A percentile compares a stretch with the other conserved stretches of the same genome.
These are phyloP conservation scores for Euzetes globulus DNA, from an alignment of 2,888 invertebrate species.

Conservation along the genomic window DNA sequence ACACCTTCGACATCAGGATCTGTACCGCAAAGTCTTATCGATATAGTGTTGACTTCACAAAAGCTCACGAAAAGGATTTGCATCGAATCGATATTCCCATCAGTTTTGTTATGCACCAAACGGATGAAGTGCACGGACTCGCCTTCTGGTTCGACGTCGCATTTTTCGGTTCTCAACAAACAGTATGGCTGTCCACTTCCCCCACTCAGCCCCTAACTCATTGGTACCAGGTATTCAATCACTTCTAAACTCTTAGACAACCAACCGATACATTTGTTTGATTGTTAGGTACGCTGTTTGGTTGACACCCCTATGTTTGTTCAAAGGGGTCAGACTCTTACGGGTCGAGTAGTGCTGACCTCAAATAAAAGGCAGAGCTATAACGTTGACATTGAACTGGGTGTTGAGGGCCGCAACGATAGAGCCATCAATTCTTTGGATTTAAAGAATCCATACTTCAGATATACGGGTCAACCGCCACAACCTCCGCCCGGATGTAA, in stretches of 20 bases:
- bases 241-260: neutral
- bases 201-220: conserved; percentile 97
- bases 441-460: conserved; percentile 57
- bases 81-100: conserved; percentile 90
- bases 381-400: conserved; percentile 91
- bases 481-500: conserved; percentile 86
- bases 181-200: conserved; percentile 93
- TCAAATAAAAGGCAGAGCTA: conserved; percentile 97
- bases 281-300: conserved; percentile 70
- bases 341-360: conserved; percentile 74
- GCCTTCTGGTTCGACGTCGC: conserved; percentile 99
- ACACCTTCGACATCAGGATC: conserved; percentile 95
- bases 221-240: conserved; percentile 62
- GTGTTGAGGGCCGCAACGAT: conserved; percentile 59
- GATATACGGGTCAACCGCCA: conserved; percentile 83
- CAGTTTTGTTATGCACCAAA: conserved; percentile 80
- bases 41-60: conserved; percentile 86
- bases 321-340: conserved; percentile 82
- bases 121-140: conserved; percentile 90
- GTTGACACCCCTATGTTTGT: conserved; percentile 87
- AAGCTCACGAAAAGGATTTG: conserved; percentile 84
- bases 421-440: conserved; percentile 86
- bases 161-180: conserved; percentile 76
- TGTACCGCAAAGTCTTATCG: conserved; percentile 89
- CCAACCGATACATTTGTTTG: neutral